Percentiles rank a stretch among this genome's conserved stretches.
These are phyloP conservation scores for Hemistola chrysoprasaria DNA, from an alignment of 2,888 invertebrate species.

Conservation along the genomic window DNA sequence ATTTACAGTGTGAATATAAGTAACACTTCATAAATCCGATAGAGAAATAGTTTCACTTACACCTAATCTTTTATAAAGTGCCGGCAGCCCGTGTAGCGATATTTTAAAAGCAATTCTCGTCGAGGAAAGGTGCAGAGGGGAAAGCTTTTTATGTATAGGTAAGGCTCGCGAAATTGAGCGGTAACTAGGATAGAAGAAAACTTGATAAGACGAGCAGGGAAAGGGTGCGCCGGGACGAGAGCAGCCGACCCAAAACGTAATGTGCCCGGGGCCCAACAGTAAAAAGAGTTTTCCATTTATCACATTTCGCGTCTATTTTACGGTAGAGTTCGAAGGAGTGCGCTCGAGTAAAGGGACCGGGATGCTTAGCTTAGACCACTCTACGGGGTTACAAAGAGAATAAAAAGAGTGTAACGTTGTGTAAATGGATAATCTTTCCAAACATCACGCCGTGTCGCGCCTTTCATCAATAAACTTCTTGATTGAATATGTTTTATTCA, in stretches of 20 bases:
- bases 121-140: constrained; percentile 47
- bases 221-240: constrained; percentile 55
- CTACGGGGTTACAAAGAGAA: constrained; percentile 69
- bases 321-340: constrained; percentile 71
- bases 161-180: constrained; percentile 70
- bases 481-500: too few species aligned
- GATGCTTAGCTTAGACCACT: constrained; percentile 64
- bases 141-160: constrained; percentile 66
- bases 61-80: constrained; percentile 43
- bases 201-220: constrained; percentile 69
- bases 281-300: constrained; percentile 81
- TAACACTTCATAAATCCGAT: constrained; percentile 40
- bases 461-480: constrained; percentile 63
- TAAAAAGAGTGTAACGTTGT: constrained; percentile 72
- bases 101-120: constrained; percentile 59
- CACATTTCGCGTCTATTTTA: constrained; percentile 81
- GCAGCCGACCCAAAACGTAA: constrained; percentile 69
- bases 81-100: constrained; percentile 49
- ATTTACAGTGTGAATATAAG: constrained; percentile 40
- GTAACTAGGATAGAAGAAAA: constrained; percentile 76
- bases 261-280: constrained; percentile 69
- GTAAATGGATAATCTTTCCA: constrained; percentile 73
- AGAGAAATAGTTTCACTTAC: constrained; percentile 28
- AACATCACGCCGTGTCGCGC: constrained; percentile 39
- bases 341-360: constrained; percentile 61